Percentiles rank a stretch among this genome's conserved stretches.
These are phyloP conservation scores for Scaptodrosophila latifasciaeformis DNA, from an alignment of 2,888 invertebrate genomes.

Conservation along the genomic window DNA sequence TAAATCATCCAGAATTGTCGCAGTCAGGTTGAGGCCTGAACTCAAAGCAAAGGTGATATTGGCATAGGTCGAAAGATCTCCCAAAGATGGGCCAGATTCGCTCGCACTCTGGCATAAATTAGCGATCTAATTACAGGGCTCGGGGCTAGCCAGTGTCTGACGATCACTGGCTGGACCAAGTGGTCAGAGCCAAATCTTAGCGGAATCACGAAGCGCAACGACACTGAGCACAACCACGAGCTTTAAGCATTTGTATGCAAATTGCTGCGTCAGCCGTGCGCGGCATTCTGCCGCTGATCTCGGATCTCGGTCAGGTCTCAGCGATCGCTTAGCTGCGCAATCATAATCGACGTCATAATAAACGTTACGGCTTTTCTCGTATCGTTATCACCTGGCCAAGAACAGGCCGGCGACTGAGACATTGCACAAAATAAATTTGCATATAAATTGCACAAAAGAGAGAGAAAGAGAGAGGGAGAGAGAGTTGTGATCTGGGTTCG, in stretches of 20 bases:
- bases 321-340: conserved; percentile 44
- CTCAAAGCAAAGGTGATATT: conserved; percentile 15
- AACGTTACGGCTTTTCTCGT: conserved; percentile 38
- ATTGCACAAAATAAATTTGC: conserved; percentile 57
- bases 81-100: no score
- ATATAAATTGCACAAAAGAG: conserved; percentile 60
- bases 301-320: not conserved
- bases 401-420: not conserved
- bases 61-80: not conserved
- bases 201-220: conserved; percentile 63
- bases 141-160: conserved; percentile 15
- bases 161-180: conserved; percentile 16
- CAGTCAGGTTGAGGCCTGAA: conserved; percentile 21
- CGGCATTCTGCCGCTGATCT: conserved; percentile 4
- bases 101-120: conserved; percentile 47
- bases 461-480: not conserved
- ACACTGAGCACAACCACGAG: conserved; percentile 57
- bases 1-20: conserved; percentile 52
- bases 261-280: conserved; percentile 26
- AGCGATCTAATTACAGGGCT: conserved; percentile 55
- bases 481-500: not conserved
- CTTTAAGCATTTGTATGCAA: conserved; percentile 68
- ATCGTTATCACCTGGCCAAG: conserved; percentile 56
- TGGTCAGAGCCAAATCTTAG: conserved; percentile 40
- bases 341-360: conserved; percentile 66